phyloP scores from a whole-genome alignment of 2,888 invertebrate genomes.

The Drosophila helvetica region DNA sequence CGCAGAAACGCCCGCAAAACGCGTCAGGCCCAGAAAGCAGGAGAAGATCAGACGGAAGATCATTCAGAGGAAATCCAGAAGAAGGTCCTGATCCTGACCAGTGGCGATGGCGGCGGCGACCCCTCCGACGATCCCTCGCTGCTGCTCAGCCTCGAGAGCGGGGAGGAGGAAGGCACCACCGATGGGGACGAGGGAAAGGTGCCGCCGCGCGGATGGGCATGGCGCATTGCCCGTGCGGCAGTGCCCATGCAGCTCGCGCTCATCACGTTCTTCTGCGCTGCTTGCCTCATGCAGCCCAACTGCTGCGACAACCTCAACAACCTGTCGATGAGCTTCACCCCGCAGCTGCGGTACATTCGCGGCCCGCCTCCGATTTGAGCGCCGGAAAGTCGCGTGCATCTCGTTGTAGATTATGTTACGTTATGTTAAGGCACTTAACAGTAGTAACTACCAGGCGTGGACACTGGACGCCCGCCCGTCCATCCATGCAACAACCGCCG shows the following conservation, averaged over 20 bases:
- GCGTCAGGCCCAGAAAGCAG: constrained; percentile 31
- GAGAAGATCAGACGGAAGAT: neutral
- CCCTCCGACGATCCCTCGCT: constrained; percentile 75
- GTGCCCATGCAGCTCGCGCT: constrained; percentile 89
- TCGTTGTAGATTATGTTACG: constrained; percentile 1
- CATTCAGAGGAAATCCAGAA: constrained; percentile 26
- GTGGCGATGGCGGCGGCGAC: constrained; percentile 67
- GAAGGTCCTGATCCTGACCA: constrained; percentile 46
- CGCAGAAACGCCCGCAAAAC: constrained; percentile 51
- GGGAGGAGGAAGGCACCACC: constrained; percentile 14
- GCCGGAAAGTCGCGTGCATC: constrained; percentile 6
- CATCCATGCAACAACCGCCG: constrained; percentile 10
- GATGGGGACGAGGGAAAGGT: constrained; percentile 43
- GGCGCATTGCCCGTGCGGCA: constrained; percentile 88
- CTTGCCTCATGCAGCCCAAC: constrained; percentile 89
- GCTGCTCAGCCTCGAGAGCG: constrained; percentile 61
- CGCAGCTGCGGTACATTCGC: constrained; percentile 89
- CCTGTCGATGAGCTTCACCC: constrained; percentile 88
- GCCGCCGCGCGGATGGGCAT: constrained; percentile 85
- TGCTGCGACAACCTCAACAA: constrained; percentile 91
- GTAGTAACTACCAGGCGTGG: neutral
- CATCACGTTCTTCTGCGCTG: constrained; percentile 88
- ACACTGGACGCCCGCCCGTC: constrained; percentile 1
- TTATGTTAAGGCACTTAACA: constrained; percentile 7
- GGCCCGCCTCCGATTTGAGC: constrained; percentile 90